These are phyloP conservation scores for Periplaneta americana DNA, from an alignment of 1,140 invertebrate species.

Conservation along the genomic window DNA sequence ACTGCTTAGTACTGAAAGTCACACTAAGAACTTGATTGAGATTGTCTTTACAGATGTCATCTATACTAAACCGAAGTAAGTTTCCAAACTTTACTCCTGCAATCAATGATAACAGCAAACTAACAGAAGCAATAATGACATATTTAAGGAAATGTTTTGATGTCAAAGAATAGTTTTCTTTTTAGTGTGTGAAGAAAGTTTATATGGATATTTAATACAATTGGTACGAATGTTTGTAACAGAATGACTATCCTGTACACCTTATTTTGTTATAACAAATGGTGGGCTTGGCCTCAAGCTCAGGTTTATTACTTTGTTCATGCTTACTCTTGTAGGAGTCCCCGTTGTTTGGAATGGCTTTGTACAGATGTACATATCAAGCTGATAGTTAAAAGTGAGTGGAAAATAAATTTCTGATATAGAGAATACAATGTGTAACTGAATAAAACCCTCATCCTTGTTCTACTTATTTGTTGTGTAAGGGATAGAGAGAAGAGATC, in stretches of 20 bases:
- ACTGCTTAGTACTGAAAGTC: no score
- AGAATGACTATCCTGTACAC: background rate
- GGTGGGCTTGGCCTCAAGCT: background rate
- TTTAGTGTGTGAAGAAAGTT: background rate
- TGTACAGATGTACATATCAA: conserved; percentile 10
- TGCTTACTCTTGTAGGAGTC: background rate
- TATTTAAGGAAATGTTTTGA: background rate
- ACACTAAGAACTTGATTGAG: background rate
- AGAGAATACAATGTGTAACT: background rate
- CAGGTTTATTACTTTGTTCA: background rate
- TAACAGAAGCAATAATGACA: background rate
- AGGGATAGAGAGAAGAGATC: no score
- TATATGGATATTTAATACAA: background rate
- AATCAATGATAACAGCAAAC: background rate
- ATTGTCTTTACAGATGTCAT: background rate
- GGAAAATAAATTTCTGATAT: background rate
- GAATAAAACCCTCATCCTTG: no score
- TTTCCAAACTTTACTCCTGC: background rate
- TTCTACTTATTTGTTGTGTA: no score
- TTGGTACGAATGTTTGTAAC: background rate
- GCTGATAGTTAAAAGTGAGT: conserved; percentile 2
- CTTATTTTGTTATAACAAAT: background rate
- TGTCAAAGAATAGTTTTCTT: background rate
- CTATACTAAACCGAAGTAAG: no score
- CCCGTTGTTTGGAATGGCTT: background rate